Conservation (phyloP, 2,888 invertebrate genomes). For the Molorchus minor region DNA sequence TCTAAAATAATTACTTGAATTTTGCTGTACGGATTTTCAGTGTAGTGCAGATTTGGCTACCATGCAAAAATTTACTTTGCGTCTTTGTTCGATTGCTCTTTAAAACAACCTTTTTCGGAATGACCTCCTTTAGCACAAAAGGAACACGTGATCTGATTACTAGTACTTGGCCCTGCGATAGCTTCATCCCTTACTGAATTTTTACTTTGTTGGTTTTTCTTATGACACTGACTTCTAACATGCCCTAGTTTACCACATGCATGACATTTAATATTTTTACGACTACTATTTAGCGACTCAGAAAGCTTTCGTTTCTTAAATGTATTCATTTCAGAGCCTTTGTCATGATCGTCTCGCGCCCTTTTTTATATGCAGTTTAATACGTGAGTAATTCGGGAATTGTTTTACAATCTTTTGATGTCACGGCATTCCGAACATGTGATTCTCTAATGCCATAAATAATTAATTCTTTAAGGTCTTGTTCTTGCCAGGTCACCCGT, state of each 20-base stretch:
- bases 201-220: background rate
- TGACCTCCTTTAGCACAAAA: background rate
- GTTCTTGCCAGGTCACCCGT: slow-evolving; percentile 38
- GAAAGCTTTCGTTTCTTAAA: slow-evolving; percentile 1
- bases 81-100: background rate
- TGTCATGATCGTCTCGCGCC: background rate
- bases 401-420: slow-evolving; percentile 28
- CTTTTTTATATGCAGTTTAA: slow-evolving; percentile 24
- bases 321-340: background rate
- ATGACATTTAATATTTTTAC: slow-evolving; percentile 1
- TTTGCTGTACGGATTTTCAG: too few species aligned
- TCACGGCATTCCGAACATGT: slow-evolving; percentile 32
- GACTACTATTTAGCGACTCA: background rate
- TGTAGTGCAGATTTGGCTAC: background rate
- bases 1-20: too few species aligned
- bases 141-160: background rate
- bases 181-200: background rate
- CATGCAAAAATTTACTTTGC: slow-evolving; percentile 2
- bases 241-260: too few species aligned
- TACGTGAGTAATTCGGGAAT: slow-evolving; percentile 37
- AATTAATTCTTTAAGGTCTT: slow-evolving; percentile 40
- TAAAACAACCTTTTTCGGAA: slow-evolving; percentile 2
- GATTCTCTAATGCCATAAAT: slow-evolving; percentile 37
- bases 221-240: background rate
- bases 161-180: background rate